Percentiles rank a stretch among this genome's conserved stretches.
Conservation (phyloP, 2,888 invertebrate species). For the Hedychridium roseum region DNA sequence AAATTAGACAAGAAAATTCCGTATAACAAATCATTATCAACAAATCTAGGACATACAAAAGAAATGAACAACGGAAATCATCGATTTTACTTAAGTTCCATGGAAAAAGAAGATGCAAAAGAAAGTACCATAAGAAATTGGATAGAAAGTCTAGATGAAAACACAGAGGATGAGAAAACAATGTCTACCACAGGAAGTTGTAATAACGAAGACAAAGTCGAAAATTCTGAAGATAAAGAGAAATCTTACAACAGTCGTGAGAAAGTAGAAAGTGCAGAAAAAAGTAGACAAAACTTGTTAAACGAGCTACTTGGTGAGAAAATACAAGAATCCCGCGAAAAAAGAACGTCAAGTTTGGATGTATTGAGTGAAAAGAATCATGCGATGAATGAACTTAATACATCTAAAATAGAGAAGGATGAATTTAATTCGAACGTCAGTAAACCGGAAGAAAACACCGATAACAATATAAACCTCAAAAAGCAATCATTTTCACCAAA, state of each 20-base stretch:
- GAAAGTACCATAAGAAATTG: constrained; percentile 16
- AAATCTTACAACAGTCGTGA: no score
- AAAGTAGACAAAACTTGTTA: constrained; percentile 32
- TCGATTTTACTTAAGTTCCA: neutral
- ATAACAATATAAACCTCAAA: constrained; percentile 4
- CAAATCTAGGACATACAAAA: constrained; percentile 2
- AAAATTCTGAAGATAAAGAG: constrained; percentile 6
- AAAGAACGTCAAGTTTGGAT: neutral
- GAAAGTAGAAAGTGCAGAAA: no score
- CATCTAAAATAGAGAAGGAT: neutral
- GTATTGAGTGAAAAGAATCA: neutral
- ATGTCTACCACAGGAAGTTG: constrained; percentile 5
- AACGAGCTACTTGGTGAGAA: constrained; percentile 38
- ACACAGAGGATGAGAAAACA: neutral
- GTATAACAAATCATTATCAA: neutral
- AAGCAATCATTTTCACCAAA: neutral
- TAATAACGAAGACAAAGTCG: constrained; percentile 17
- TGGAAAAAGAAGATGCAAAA: constrained; percentile 13
- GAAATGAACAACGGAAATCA: neutral
- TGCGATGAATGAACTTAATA: neutral
- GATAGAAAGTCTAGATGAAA: neutral
- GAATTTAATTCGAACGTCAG: neutral
- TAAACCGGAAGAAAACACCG: neutral
- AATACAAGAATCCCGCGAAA: constrained; percentile 5
- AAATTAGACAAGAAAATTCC: neutral